These are phyloP conservation scores for Ardeotis arabs DNA, from an alignment of 2,113 vertebrate species.

Conservation along the genomic window DNA sequence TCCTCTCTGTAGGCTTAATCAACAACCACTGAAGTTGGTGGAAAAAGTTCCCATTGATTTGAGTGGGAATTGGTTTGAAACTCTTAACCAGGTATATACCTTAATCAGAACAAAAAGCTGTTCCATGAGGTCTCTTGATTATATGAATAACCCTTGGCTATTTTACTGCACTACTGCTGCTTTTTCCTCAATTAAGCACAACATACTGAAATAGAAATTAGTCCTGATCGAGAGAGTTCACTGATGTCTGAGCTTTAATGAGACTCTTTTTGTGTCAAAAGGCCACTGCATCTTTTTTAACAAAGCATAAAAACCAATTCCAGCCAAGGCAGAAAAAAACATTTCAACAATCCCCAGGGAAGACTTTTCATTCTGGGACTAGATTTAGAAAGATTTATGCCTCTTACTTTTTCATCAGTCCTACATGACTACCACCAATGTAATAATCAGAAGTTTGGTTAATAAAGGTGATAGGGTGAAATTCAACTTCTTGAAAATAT, in stretches of 20 bases:
- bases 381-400: neutral
- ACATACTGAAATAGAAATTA: conserved; percentile 34
- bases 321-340: too few species aligned
- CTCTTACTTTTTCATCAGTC: neutral
- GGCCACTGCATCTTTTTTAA: neutral
- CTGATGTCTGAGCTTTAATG: conserved; percentile 38
- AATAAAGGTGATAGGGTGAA: neutral
- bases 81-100: neutral
- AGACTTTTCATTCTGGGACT: neutral
- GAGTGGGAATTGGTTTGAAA: neutral
- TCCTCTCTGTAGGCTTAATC: neutral
- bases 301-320: neutral
- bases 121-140: neutral
- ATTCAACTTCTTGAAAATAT: neutral
- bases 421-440: neutral
- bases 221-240: conserved; percentile 26
- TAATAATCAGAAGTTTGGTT: neutral
- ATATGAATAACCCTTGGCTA: conserved; percentile 29
- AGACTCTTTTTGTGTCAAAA: conserved; percentile 28
- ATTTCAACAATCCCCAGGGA: neutral
- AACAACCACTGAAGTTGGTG: neutral
- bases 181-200: conserved; percentile 38
- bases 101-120: conserved; percentile 46
- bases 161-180: neutral
- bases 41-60: conserved; percentile 7